phyloP scores from a whole-genome alignment of 2,888 invertebrate genomes.

The Oscheius myriophilus region DNA sequence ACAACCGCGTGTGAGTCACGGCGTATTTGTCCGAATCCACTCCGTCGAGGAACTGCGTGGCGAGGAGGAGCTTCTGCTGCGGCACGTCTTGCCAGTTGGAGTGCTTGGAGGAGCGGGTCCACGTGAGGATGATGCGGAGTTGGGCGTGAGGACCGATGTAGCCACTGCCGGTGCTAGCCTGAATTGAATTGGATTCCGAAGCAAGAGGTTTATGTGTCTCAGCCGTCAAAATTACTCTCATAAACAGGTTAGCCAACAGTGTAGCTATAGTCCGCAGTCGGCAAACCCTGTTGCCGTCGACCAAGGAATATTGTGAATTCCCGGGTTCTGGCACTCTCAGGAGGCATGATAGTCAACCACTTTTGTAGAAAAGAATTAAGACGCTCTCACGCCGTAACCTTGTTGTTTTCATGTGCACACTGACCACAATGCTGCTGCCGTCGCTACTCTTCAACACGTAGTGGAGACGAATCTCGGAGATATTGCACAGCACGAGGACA shows the following conservation, averaged over 20 bases:
- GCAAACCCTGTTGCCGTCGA: no score
- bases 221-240: no score
- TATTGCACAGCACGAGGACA: slow-evolving; percentile 60
- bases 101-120: slow-evolving; percentile 46
- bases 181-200: no score
- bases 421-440: slow-evolving; percentile 41
- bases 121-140: slow-evolving; percentile 55
- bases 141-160: slow-evolving; percentile 59
- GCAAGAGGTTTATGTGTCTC: no score
- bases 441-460: slow-evolving; percentile 53
- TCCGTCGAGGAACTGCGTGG: slow-evolving; percentile 21
- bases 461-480: slow-evolving; percentile 58
- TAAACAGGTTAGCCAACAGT: no score
- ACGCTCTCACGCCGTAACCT: neutral
- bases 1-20: slow-evolving; percentile 21
- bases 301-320: neutral
- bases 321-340: neutral
- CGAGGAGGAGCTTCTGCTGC: slow-evolving; percentile 7
- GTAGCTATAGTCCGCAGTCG: no score
- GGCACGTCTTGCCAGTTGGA: slow-evolving; percentile 45
- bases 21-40: slow-evolving; percentile 3
- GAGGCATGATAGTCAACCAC: no score
- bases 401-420: no score
- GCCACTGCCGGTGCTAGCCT: slow-evolving; percentile 51
- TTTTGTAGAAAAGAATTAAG: no score